phyloP scores from a whole-genome alignment of 1,140 invertebrate genomes.

The Octopus sinensis region DNA sequence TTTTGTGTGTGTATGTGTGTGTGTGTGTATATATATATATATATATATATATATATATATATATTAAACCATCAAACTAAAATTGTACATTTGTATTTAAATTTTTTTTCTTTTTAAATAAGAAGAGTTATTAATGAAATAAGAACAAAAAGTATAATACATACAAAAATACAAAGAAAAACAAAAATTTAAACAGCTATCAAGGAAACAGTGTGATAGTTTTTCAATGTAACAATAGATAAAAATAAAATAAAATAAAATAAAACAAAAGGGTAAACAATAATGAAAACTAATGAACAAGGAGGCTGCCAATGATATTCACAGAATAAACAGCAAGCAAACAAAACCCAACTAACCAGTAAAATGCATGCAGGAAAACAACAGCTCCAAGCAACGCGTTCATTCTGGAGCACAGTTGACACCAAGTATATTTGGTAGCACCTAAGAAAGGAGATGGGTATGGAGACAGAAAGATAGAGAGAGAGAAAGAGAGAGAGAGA shows the following conservation, averaged over 20 bases:
- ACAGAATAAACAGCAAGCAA: background rate
- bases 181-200: background rate
- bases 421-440: background rate
- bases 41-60: too few species aligned
- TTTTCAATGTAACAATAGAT: too few species aligned
- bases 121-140: too few species aligned
- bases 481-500: background rate
- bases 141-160: background rate
- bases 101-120: too few species aligned
- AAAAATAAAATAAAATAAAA: too few species aligned
- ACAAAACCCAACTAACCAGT: background rate
- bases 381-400: constrained; percentile 9
- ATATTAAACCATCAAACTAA: too few species aligned
- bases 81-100: too few species aligned
- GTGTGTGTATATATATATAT: too few species aligned
- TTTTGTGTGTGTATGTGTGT: too few species aligned
- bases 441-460: background rate
- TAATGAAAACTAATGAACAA: background rate
- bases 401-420: constrained; percentile 2
- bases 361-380: constrained; percentile 3
- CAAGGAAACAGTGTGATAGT: too few species aligned
- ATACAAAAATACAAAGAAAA: background rate
- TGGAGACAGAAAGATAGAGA: background rate
- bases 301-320: background rate
- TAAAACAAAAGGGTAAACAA: background rate